Percentiles rank a stretch among this genome's conserved stretches.
Evolutionary conservation across 2,113 vertebrate species (phyloP).

Genomic region (Ictalurus furcatus): DNA sequence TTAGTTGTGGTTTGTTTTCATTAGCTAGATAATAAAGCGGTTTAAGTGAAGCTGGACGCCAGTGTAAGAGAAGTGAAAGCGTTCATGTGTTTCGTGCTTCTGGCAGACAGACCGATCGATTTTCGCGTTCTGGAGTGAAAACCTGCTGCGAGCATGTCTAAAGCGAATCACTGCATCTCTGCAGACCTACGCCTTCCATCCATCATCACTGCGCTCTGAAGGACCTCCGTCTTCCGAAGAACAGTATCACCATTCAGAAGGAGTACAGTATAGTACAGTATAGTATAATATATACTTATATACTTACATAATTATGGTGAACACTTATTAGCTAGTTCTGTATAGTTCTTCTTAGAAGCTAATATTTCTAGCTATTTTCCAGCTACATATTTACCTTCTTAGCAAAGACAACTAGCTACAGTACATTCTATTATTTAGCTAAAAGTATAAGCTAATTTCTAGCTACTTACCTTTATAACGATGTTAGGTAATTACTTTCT

Average conservation of each 20-base stretch:
- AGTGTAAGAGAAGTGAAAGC: slow-evolving; percentile 63
- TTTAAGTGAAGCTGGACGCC: slow-evolving; percentile 69
- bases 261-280: not conserved
- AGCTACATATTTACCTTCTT: not conserved
- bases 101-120: slow-evolving; percentile 59
- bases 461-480: not conserved
- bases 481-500: not conserved
- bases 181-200: not conserved
- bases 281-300: not conserved
- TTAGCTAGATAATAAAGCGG: slow-evolving; percentile 64
- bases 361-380: no score
- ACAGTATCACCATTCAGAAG: not conserved
- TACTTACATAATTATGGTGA: no score
- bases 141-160: not conserved
- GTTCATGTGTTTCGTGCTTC: slow-evolving; percentile 57
- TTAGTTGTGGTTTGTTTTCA: not conserved
- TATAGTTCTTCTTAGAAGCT: no score
- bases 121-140: slow-evolving; percentile 62
- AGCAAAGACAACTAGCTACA: not conserved
- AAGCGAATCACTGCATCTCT: not conserved
- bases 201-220: not conserved
- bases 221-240: no score
- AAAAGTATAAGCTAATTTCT: not conserved
- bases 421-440: not conserved
- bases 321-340: no score